Base-by-base conservation (phyloP, 2,113 vertebrate species). In the Ammodytes dubius region DNA sequence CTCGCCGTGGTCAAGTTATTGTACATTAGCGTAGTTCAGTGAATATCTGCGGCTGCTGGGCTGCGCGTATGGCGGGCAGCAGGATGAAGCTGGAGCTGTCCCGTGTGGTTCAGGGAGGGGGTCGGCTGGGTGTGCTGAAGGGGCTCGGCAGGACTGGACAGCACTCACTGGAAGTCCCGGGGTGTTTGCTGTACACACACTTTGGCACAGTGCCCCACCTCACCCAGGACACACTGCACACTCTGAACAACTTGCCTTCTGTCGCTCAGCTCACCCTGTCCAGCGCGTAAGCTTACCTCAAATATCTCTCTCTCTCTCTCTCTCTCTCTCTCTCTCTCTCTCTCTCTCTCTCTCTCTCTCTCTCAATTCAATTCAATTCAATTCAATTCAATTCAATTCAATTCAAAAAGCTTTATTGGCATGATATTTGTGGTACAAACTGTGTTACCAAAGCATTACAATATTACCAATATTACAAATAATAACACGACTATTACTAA, bases 171-270 rank as follows among this genome's bases (percentile, higher is more conserved):
- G 94, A 97, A 14, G 87, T 98, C 66, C 97, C 98, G 1, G 96
- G 96, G 5, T 99, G 97, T 91, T 88, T 99, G 56, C 93, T 99
- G 17, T 97, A 98, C 90, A 97, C 97, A 7, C 97, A 92, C 82
- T 92, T 94, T 4, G 97, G 96, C 19, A 94, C 96, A 0, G 96
- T 97, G 10, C 98, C 98, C 0, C 98, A 98, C 85, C 97, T 99
- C 14, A 97, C 96, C 39, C 95, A 94, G 71, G 96, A 99, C 70
- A 97, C 96, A 0, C 94, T 99, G 68, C 88, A 88, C 75, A 94
- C 82, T 0, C 85, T 99, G 45, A 88, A 83, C 6, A 93, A 85
- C 7, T 85, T 99, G 37, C 97, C 98, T 42, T 84, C 92, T 14
- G 95, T 97, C 90, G 93, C 94, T 2, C 97, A 99, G 84, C 86